Evolutionary conservation across 64 coral and sea anemone species (phyloP).

Genomic region (Platygyra sinensis): DNA sequence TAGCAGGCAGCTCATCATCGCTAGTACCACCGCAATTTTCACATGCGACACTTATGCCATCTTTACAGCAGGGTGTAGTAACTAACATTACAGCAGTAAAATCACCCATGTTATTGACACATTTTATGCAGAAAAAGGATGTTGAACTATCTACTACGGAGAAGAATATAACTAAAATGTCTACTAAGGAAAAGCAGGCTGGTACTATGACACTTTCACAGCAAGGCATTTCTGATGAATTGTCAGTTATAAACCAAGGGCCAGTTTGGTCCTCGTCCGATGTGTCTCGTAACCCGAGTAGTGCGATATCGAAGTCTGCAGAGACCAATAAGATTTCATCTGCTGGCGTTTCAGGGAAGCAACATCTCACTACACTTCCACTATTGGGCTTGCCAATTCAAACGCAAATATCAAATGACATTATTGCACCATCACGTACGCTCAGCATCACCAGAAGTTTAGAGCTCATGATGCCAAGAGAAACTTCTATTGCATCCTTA

Average conservation of each 20-base stretch:
- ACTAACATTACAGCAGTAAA: too few relatives aligned
- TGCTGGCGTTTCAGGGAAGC: background rate
- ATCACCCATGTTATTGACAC: too few relatives aligned
- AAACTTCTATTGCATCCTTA: background rate
- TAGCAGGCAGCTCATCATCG: too few relatives aligned
- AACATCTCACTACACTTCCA: background rate
- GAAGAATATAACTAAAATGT: background rate
- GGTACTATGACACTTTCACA: background rate
- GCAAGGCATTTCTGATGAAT: background rate
- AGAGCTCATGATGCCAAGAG: background rate
- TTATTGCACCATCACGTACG: background rate
- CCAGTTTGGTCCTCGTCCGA: background rate
- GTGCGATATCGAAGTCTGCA: background rate
- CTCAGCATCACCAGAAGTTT: background rate
- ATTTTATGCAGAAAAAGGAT: too few relatives aligned
- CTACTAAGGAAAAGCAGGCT: background rate
- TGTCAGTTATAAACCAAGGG: background rate
- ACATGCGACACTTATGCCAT: too few relatives aligned
- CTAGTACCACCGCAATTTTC: too few relatives aligned
- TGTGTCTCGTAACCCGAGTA: background rate
- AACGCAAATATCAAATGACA: background rate
- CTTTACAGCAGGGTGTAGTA: too few relatives aligned
- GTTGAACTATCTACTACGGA: background rate
- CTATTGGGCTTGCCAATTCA: background rate
- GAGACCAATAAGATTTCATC: background rate